Conservation (phyloP, 2,113 vertebrate species). For the Puffinus mauretanicus region DNA sequence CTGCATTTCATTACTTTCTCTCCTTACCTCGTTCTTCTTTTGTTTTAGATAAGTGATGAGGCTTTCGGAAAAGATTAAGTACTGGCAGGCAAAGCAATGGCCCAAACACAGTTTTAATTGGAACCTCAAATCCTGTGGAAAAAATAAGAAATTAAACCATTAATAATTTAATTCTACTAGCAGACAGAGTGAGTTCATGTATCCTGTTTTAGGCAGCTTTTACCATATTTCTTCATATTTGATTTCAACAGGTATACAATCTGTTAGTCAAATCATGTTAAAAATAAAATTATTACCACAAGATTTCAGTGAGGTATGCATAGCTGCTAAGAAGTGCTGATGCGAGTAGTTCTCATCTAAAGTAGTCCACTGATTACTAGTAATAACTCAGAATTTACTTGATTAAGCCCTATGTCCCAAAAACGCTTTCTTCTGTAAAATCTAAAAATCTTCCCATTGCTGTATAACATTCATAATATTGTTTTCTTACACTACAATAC, state of each 20-base stretch:
- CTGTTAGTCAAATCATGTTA: background rate
- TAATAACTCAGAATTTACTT: background rate
- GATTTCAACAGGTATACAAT: background rate
- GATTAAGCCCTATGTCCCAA: background rate
- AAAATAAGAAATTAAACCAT: conserved; percentile 72
- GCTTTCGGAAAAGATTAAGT: conserved; percentile 74
- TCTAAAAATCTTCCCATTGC: background rate
- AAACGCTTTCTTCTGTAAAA: background rate
- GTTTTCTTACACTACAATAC: background rate
- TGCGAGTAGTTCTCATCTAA: background rate
- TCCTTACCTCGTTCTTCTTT: conserved; percentile 74
- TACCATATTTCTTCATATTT: background rate
- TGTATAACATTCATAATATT: background rate
- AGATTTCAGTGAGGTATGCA: background rate
- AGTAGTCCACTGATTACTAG: background rate
- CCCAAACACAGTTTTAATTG: conserved; percentile 76
- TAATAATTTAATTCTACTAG: conserved; percentile 68
- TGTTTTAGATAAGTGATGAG: conserved; percentile 75
- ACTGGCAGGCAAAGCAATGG: conserved; percentile 70
- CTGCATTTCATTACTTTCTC: conserved; percentile 77
- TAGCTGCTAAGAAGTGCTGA: background rate
- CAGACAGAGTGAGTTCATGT: background rate
- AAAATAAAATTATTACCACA: background rate
- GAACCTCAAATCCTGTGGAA: conserved; percentile 71
- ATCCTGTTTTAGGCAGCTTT: background rate